Evolutionary conservation across 2,888 invertebrate genomes (phyloP), one percentile per base, ranked within the genome.

Genomic region (Crossocerus cetratus): DNA sequence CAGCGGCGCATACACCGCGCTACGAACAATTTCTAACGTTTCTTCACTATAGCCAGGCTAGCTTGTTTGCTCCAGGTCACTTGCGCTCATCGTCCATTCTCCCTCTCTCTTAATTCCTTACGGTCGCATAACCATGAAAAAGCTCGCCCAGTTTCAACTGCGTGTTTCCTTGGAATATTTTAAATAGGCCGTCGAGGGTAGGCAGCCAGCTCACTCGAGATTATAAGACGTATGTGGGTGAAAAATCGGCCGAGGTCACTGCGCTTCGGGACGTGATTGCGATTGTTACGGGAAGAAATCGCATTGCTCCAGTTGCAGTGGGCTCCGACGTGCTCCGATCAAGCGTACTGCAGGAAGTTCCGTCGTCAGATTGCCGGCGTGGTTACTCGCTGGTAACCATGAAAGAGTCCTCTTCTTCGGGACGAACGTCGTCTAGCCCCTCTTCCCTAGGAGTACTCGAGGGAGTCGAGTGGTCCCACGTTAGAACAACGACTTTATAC

Each of bases 401-500:
- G 61, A 64, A 72, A 74, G 77, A 62, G 73, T 80, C 65, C 69
- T 69, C 78, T 74, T 72, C 68, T 56, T 65, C 71, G 21, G 72
- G 62, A 68, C 65, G 68, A 72, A 78, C 82, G 70, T 74, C 72
- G 76, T 61, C 71, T 65, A 77, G 79, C 69, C 73, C 72, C 72
- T 81, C 77, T 80, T 78, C 72, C 70, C 78, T 77, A 73, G 76
- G 73, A 72, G 76, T 61, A 77, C 77, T 78, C 74, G 74, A 81
- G 76, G 69, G 69, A 70, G 78, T 78, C 74, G 82, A 83, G 83
- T 76, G 79, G 79, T 57, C 43, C 67, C 72, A 58, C 79, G 81
- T 79, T 81, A 71, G 75, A 81, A 81, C 79, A 81, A 81, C 81
- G 77, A 77, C 67, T 75, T 81, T 81, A 75, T 73, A 72, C 74